These are phyloP conservation scores for Odobenus rosmarus DNA, from an alignment of 2,113 vertebrate species.

Conservation along the genomic window DNA sequence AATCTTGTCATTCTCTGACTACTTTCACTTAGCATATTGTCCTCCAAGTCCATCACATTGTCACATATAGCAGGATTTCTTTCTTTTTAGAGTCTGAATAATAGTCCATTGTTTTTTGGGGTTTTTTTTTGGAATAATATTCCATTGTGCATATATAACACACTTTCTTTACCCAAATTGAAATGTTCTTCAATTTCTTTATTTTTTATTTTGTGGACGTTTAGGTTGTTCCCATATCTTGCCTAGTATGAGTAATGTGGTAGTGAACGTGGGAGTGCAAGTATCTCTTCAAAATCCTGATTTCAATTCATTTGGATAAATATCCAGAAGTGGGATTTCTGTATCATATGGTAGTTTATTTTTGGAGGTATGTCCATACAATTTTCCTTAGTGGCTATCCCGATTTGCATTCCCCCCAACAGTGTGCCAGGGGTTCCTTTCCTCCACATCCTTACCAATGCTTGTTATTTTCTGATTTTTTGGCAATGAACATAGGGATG, in stretches of 20 bases:
- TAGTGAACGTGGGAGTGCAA: background rate
- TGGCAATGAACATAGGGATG: background rate
- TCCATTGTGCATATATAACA: background rate
- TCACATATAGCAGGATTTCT: background rate
- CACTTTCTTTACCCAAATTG: background rate
- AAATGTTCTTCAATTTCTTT: too few species aligned
- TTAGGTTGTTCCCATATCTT: background rate
- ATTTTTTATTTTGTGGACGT: background rate
- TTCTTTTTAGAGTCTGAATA: background rate
- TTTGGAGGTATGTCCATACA: background rate
- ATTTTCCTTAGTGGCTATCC: background rate
- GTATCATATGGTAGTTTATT: background rate
- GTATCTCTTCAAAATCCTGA: background rate
- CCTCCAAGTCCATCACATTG: background rate
- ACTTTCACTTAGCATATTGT: background rate
- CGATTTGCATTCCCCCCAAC: background rate
- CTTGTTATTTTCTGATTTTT: background rate
- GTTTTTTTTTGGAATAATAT: background rate
- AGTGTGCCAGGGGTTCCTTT: background rate
- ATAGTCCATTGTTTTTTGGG: background rate
- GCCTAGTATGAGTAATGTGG: background rate
- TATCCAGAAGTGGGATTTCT: background rate
- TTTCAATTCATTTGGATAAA: background rate
- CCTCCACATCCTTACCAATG: background rate
- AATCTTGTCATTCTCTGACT: background rate